A percentile compares a stretch with the other conserved stretches of the same genome.
These are phyloP conservation scores for Bhutanitis thaidina DNA, from an alignment of 2,888 invertebrate species.

Conservation along the genomic window DNA sequence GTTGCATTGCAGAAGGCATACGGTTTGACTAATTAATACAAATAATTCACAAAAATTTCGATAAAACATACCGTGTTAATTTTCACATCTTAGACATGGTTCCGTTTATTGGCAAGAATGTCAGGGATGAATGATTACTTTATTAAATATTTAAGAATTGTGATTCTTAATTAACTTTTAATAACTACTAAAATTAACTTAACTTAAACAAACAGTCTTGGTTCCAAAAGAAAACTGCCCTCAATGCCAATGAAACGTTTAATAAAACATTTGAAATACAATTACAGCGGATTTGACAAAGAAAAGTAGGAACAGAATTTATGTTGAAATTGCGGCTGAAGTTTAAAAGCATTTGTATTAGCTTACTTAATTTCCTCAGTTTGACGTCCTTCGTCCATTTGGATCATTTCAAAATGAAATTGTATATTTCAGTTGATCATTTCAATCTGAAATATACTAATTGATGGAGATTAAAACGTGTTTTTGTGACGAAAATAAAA, in stretches of 20 bases:
- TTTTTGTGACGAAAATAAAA: background rate
- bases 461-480: background rate
- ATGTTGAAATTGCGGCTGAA: background rate
- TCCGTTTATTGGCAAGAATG: no score
- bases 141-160: no score
- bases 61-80: no score
- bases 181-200: no score
- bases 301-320: slow-evolving; percentile 3
- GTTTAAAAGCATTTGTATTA: slow-evolving; percentile 9
- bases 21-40: no score
- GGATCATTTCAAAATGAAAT: background rate
- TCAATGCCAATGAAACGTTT: slow-evolving; percentile 4
- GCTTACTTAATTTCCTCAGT: slow-evolving; percentile 4
- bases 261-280: slow-evolving; percentile 14
- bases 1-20: no score
- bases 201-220: no score
- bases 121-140: no score
- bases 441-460: background rate
- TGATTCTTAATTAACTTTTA: no score
- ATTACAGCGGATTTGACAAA: background rate
- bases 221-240: slow-evolving; percentile 1
- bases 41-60: no score
- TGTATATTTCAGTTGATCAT: no score
- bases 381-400: background rate
- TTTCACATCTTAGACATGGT: no score